A percentile compares a stretch with the other conserved stretches of the same genome.
Conservation (phyloP, 2,113 vertebrate genomes). For the Rousettus leschenaultii region DNA sequence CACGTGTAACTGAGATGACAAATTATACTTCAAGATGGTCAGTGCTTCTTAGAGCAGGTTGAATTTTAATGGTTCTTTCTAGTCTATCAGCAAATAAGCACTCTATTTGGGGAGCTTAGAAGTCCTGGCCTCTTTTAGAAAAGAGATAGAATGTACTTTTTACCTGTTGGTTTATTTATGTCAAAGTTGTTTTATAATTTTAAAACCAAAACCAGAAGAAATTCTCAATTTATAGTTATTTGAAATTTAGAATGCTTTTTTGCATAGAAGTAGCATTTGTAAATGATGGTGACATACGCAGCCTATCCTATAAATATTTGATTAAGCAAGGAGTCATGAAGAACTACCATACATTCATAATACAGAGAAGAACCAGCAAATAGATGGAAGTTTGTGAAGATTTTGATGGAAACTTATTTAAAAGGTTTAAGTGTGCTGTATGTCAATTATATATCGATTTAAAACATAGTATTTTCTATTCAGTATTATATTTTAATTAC, state of each 20-base stretch:
- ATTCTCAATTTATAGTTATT: background rate
- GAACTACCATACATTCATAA: background rate
- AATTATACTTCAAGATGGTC: background rate
- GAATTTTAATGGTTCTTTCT: background rate
- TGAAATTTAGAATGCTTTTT: conserved; percentile 9
- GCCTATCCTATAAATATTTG: background rate
- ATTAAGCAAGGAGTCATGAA: background rate
- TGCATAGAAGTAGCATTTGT: background rate
- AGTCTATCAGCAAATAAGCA: background rate
- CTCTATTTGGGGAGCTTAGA: background rate
- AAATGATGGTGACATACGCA: background rate
- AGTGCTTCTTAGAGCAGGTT: background rate
- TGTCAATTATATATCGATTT: background rate
- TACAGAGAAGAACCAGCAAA: background rate
- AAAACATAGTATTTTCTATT: conserved; percentile 67
- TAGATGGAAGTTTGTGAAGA: background rate
- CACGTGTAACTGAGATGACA: background rate
- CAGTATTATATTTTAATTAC: conserved; percentile 75
- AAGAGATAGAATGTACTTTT: background rate
- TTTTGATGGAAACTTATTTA: background rate
- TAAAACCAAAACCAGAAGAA: background rate
- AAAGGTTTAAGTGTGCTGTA: background rate
- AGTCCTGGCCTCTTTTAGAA: background rate
- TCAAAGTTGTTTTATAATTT: conserved; percentile 26
- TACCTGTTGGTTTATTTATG: background rate